Percentiles rank a stretch among this genome's conserved stretches.
These are phyloP conservation scores for Lepidochitona cinerea DNA, from an alignment of 2,888 invertebrate species.

Conservation along the genomic window DNA sequence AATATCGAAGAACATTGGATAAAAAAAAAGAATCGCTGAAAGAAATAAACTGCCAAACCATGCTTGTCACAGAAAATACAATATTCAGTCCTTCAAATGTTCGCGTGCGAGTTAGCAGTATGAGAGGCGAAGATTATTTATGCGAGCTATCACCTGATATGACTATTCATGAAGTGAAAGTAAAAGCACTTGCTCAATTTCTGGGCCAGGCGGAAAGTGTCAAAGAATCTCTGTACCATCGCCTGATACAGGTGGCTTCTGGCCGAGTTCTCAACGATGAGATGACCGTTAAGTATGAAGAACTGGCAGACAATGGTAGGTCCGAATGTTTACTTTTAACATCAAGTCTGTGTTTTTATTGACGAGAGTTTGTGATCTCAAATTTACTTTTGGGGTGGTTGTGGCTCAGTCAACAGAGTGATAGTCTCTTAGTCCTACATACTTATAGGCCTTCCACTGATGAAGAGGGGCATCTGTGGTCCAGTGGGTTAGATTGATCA, in stretches of 20 bases:
- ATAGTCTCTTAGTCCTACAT: too few species aligned
- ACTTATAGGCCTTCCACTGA: too few species aligned
- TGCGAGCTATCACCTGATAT: slow-evolving; percentile 62
- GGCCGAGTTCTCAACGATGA: slow-evolving; percentile 68
- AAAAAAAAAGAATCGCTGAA: too few species aligned
- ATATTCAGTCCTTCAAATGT: slow-evolving; percentile 62
- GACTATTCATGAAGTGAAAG: slow-evolving; percentile 70
- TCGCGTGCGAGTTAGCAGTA: slow-evolving; percentile 67
- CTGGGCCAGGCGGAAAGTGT: slow-evolving; percentile 66
- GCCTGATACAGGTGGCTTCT: slow-evolving; percentile 67
- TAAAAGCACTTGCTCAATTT: slow-evolving; percentile 68
- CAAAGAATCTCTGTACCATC: slow-evolving; percentile 69
- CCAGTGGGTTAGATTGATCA: too few species aligned
- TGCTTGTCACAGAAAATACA: slow-evolving; percentile 70
- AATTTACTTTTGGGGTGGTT: neutral
- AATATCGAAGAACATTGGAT: too few species aligned
- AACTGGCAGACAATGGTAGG: slow-evolving; percentile 69
- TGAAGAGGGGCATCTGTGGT: too few species aligned
- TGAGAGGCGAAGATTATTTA: slow-evolving; percentile 65
- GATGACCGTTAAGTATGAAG: slow-evolving; percentile 64
- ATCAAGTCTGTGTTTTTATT: neutral
- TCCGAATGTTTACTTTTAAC: neutral
- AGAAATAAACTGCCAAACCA: too few species aligned
- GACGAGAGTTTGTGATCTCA: too few species aligned
- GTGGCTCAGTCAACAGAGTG: too few species aligned